phyloP scores from a whole-genome alignment of 2,797 vertebrate genomes.

The Lacerta bilineata region DNA sequence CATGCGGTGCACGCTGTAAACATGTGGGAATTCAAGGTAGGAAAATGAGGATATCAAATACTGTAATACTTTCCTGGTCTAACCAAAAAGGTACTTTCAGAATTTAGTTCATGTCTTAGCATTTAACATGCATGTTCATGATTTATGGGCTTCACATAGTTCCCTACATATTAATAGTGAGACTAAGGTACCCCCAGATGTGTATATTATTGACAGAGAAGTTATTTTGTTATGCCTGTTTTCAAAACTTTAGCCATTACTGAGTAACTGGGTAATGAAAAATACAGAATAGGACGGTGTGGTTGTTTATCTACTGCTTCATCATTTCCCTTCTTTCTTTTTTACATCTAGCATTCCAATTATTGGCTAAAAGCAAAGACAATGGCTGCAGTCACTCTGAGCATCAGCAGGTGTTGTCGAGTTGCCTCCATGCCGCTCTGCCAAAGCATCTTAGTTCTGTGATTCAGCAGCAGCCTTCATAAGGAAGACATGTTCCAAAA shows the following conservation, averaged over 20 bases:
- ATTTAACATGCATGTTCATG: neutral
- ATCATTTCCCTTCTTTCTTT: neutral
- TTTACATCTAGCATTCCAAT: conserved; percentile 13
- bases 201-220: neutral
- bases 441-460: conserved; percentile 5
- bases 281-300: neutral
- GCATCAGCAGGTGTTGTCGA: neutral
- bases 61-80: neutral
- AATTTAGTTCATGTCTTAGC: neutral
- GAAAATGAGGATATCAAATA: neutral
- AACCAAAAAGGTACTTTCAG: neutral
- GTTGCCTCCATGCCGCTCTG: neutral
- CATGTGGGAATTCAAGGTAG: neutral
- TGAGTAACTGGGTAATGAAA: neutral
- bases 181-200: neutral
- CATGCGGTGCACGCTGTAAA: neutral
- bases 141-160: neutral
- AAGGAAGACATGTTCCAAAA: neutral
- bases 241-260: neutral
- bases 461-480: neutral
- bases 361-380: neutral
- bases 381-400: conserved; percentile 13
- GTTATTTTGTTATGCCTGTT: neutral
- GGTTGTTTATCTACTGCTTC: neutral
- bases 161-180: neutral